A percentile compares a stretch with the other conserved stretches of the same genome.
phyloP scores from a whole-genome alignment of 2,797 vertebrate species.

The Carcharodon carcharias region DNA sequence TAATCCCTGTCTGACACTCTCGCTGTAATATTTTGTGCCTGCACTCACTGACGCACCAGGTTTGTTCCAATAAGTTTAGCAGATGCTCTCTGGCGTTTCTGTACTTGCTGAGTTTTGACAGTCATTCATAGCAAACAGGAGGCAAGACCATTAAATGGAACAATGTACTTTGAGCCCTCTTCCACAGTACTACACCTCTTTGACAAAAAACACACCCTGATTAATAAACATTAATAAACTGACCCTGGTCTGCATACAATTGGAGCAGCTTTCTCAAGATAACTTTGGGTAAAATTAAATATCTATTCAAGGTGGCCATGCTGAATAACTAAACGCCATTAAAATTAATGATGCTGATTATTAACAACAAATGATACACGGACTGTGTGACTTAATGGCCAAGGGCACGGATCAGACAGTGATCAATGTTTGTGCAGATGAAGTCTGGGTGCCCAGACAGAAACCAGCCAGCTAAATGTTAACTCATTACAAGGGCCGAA shows the following conservation, averaged over 20 bases:
- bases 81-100: not conserved
- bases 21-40: not conserved
- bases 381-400: not conserved
- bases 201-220: not conserved
- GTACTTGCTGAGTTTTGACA: not conserved
- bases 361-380: not conserved
- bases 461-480: not conserved
- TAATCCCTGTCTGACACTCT: too few species aligned
- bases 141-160: not conserved
- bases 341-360: constrained; percentile 20
- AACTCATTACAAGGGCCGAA: not conserved
- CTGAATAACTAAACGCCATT: not conserved
- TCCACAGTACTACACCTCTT: not conserved
- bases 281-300: not conserved
- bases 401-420: not conserved
- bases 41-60: not conserved
- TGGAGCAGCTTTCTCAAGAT: not conserved
- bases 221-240: not conserved
- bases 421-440: not conserved
- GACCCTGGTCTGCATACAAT: not conserved
- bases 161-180: not conserved
- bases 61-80: not conserved
- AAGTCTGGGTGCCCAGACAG: not conserved
- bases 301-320: not conserved
- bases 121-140: not conserved